Evolutionary conservation across 2,797 vertebrate species (phyloP), one percentile per base, ranked within the genome.

Genomic region (Novumbra hubbsi): DNA sequence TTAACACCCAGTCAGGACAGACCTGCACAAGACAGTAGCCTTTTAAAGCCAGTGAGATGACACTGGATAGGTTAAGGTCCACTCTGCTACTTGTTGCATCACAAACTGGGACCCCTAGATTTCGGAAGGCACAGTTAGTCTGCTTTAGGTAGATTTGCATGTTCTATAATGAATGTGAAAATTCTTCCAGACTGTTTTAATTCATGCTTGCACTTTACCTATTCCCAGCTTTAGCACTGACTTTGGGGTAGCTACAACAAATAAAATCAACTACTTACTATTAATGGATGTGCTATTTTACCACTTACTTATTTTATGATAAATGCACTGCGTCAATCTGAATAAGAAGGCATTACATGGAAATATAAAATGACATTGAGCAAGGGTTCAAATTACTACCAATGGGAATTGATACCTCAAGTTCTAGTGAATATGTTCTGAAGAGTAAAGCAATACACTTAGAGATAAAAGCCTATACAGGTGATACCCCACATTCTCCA

Each of bases 21-120:
- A 57, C 67, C 75, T 70, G 78, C 73, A 78, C 27, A n/a, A 76
- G 80, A 76, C 73, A 80, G 81, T 57, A 75, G 75, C 81, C 81
- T 86, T 84, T 86, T 85, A 87, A 87, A 87, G 87, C 82, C 80
- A 80, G 68, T 50, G 72, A 78, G 84, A 80, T 68, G 79, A 65
- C 74, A 75, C 60, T 78, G 76, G 72, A 83, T 72, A 57, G 5
- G 45, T 68, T 55, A 49, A 62, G 38, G 11, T 73, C 65, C 27
- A 73, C 16, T 38, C 67, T n/a, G n/a, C n/a, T n/a, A 45, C 15
- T 28, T 32, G 19, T 8, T 45, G 50, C 63, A 62, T 72, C 27
- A 68, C 62, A 68, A 45, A 73, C 70, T 38, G 75, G 2, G 60
- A 16, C 70, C 63, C 73, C 19, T 14, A 45, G 9, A 45, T 45